Percentiles rank a stretch among this genome's conserved stretches.
Evolutionary conservation across 2,888 invertebrate species (phyloP).

Genomic region (Lycocerus yunnanus): DNA sequence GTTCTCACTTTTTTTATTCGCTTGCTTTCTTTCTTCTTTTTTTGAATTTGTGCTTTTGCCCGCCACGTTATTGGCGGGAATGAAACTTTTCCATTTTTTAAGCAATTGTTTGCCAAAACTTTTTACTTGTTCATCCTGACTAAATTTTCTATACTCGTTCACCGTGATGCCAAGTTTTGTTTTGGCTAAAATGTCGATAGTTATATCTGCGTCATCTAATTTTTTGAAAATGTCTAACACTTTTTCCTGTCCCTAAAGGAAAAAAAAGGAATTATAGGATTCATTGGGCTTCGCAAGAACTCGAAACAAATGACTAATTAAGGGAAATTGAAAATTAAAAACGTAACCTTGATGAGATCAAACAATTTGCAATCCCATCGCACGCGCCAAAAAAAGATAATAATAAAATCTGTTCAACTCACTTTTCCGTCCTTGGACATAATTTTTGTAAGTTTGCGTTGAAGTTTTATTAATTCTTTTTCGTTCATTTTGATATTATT

Average conservation of each 20-base stretch:
- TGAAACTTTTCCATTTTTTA: conserved; percentile 97
- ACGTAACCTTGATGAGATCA: neutral
- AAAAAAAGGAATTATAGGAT: conserved; percentile 9
- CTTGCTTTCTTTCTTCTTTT: conserved; percentile 43
- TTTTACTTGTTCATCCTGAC: conserved; percentile 93
- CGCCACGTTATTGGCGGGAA: conserved; percentile 72
- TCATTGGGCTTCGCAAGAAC: neutral
- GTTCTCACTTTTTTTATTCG: conserved; percentile 61
- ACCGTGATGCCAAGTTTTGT: conserved; percentile 98
- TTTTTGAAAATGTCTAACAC: conserved; percentile 88
- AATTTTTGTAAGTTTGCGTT: conserved; percentile 95
- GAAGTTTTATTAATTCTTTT: conserved; percentile 92
- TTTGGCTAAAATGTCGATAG: conserved; percentile 91
- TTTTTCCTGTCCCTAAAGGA: conserved; percentile 84
- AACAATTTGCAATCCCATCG: neutral
- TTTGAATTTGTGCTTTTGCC: conserved; percentile 63
- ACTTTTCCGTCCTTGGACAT: conserved; percentile 86
- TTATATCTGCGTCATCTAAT: conserved; percentile 87
- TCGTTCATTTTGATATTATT: conserved; percentile 70
- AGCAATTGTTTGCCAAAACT: conserved; percentile 94
- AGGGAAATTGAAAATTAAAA: neutral
- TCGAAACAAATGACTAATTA: neutral
- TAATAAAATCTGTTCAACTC: conserved; percentile 53
- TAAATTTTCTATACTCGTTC: conserved; percentile 93
- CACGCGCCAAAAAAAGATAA: neutral